A percentile compares a stretch with the other conserved stretches of the same genome.
Conservation (phyloP, 2,888 invertebrate species). For the Chloroclystis v-ata region DNA sequence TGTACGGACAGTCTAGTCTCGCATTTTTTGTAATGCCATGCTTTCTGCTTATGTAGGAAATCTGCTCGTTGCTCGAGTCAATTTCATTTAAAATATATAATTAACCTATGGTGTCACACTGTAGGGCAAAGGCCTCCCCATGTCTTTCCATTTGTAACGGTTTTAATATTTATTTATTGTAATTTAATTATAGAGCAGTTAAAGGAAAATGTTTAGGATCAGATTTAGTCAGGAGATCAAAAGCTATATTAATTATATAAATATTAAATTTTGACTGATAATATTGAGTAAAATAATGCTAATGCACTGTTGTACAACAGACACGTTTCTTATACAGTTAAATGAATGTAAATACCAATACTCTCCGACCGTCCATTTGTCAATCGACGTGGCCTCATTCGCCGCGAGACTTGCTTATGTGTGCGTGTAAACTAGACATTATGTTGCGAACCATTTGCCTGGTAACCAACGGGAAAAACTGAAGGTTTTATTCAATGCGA, state of each 20-base stretch:
- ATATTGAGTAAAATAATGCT: slow-evolving; percentile 1
- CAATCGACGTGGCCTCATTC: slow-evolving; percentile 39
- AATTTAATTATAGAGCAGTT: too few species aligned
- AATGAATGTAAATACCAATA: slow-evolving; percentile 12
- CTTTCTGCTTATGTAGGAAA: slow-evolving; percentile 23
- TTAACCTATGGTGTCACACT: too few species aligned
- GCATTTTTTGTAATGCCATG: slow-evolving; percentile 23
- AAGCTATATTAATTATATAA: too few species aligned
- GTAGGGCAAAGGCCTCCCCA: too few species aligned
- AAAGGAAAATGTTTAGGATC: too few species aligned
- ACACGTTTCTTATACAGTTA: slow-evolving; percentile 16
- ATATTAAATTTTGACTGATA: too few species aligned
- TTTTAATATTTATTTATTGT: too few species aligned
- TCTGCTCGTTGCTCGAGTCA: slow-evolving; percentile 1
- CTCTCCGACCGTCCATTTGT: slow-evolving; percentile 31
- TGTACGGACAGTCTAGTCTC: slow-evolving; percentile 9
- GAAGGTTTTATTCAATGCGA: slow-evolving; percentile 14
- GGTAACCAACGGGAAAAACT: slow-evolving; percentile 25
- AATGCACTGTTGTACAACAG: not conserved
- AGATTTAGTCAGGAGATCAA: too few species aligned
- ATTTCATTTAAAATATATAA: too few species aligned
- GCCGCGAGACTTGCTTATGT: slow-evolving; percentile 3
- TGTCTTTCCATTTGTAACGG: not conserved
- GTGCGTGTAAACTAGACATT: slow-evolving; percentile 20
- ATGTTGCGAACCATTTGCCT: slow-evolving; percentile 28